phyloP scores from a whole-genome alignment of 1,140 invertebrate species.

The Cephus cinctus region DNA sequence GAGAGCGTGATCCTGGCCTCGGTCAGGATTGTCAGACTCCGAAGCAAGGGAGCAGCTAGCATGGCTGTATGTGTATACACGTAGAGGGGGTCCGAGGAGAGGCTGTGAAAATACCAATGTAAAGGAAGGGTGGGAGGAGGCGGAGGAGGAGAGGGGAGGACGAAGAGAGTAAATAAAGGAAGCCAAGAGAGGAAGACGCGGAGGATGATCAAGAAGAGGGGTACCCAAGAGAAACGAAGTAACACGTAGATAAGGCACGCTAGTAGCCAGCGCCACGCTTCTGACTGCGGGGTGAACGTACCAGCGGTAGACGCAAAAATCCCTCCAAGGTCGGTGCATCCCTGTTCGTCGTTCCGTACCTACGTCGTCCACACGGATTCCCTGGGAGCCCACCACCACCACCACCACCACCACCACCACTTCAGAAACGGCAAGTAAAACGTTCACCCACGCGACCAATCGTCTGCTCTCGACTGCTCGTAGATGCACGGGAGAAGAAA shows the following conservation, averaged over 20 bases:
- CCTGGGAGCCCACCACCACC: background rate
- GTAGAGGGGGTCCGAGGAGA: too few species aligned
- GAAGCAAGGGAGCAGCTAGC: too few species aligned
- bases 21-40: too few species aligned
- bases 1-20: too few species aligned
- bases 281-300: constrained; percentile 46
- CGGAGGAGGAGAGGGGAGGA: background rate
- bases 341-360: constrained; percentile 31
- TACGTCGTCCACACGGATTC: background rate
- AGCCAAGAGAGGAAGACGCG: background rate
- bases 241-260: constrained; percentile 9
- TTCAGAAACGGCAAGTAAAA: too few species aligned
- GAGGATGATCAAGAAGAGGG: constrained; percentile 17
- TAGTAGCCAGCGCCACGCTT: constrained; percentile 20
- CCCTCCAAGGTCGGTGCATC: constrained; percentile 56
- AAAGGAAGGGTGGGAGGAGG: background rate
- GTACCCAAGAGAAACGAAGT: background rate
- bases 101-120: too few species aligned
- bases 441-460: constrained; percentile 45
- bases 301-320: constrained; percentile 56
- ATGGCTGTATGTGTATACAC: too few species aligned
- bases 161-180: background rate
- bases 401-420: constrained; percentile 18
- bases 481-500: constrained; percentile 14
- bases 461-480: constrained; percentile 19